Evolutionary conservation across 1,140 invertebrate species (phyloP).

Genomic region (Eurosta solidaginis): DNA sequence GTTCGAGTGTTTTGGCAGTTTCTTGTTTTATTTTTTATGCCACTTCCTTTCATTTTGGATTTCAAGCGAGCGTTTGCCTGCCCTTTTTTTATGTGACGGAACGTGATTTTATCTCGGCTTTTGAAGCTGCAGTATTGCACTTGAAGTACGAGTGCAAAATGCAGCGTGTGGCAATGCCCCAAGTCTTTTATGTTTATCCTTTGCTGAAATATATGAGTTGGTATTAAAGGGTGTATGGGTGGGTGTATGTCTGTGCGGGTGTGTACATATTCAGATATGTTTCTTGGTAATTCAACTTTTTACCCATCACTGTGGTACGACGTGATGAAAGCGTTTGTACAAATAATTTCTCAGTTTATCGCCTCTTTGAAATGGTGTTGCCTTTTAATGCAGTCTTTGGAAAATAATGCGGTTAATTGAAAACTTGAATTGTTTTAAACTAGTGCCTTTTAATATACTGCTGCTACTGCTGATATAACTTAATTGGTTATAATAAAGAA

Average conservation of each 20-base stretch:
- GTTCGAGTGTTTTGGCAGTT: neutral
- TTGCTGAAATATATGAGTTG: neutral
- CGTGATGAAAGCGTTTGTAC: neutral
- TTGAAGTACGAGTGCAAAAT: slow-evolving; percentile 15
- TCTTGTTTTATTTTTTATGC: neutral
- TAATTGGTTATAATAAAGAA: neutral
- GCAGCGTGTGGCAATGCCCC: neutral
- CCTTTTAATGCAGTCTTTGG: neutral
- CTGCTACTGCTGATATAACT: neutral
- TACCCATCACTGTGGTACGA: neutral
- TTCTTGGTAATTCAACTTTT: slow-evolving; percentile 23
- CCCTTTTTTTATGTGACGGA: slow-evolving; percentile 6
- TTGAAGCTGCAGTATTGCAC: slow-evolving; percentile 23
- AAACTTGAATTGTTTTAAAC: neutral
- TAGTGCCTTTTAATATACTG: neutral
- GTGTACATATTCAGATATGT: neutral
- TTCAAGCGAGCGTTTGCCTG: neutral
- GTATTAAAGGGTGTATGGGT: neutral
- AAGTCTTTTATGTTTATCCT: neutral
- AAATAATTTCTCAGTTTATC: neutral
- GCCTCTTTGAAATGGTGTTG: neutral
- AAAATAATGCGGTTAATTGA: slow-evolving; percentile 16
- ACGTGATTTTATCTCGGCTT: slow-evolving; percentile 22
- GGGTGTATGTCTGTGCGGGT: neutral
- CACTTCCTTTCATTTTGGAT: neutral